Evolutionary conservation across 30 jellyfish, hydroid and myxozoan genomes (phyloP), one percentile per base, ranked within the genome.

Genomic region (Clytia hemisphaerica): DNA sequence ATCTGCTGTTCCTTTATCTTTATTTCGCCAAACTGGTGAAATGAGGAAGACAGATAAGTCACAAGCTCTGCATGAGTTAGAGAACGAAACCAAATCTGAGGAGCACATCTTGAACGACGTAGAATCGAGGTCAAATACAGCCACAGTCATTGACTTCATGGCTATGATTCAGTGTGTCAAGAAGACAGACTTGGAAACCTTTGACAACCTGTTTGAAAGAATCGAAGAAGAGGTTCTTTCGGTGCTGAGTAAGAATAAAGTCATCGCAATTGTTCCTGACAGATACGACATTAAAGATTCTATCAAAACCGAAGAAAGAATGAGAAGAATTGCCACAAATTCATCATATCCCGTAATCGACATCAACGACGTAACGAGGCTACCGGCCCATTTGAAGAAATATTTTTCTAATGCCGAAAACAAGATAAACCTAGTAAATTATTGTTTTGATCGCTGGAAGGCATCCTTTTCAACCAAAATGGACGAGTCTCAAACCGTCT

Each of bases 251-350:
- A n/a, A n/a, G n/a, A n/a, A n/a, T n/a, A n/a, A n/a, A n/a, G n/a
- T n/a, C n/a, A n/a, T n/a, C n/a, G n/a, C n/a, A n/a, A n/a, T 40
- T 40, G 53, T 40, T 40, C 53, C 53, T 40, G 53, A 40, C 53
- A 40, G 53, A 40, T 40, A 40, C n/a, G 53, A 40, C n/a, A 7
- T 40, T 10, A 7, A 10, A 40, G n/a, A 40, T 40, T 40, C 53
- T 7, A 40, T 40, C 53, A 40, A 40, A 40, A 7, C 53, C n/a
- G 53, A 40, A 10, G 53, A 10, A n/a, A 40, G 53, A 40, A 7
- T n/a, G n/a, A 40, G 53, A 40, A 10, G 53, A 10, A 7, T 10
- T 7, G n/a, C n/a, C n/a, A n/a, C n/a, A n/a, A n/a, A n/a, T n/a
- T n/a, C n/a, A n/a, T n/a, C n/a, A n/a, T n/a, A n/a, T n/a, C n/a